A percentile compares a stretch with the other conserved stretches of the same genome.
Conservation (phyloP, 2,797 vertebrate genomes). For the Danio kyathit region DNA sequence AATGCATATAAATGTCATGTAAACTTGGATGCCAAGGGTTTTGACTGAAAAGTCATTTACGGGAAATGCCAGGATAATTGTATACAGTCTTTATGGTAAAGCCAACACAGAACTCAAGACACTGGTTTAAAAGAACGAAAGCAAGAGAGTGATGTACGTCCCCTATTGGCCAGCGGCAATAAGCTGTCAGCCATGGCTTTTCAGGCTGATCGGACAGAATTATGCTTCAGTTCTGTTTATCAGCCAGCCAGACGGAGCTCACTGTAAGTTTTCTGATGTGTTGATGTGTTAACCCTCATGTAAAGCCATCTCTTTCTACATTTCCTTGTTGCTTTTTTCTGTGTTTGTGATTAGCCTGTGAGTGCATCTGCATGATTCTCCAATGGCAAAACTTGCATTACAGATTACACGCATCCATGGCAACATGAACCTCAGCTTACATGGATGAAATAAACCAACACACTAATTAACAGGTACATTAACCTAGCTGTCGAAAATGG, state of each 20-base stretch:
- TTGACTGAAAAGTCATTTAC: neutral
- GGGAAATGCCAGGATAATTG: neutral
- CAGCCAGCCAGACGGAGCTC: conserved; percentile 19
- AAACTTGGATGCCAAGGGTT: too few relatives aligned
- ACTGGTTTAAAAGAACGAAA: conserved; percentile 1
- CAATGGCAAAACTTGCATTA: conserved; percentile 19
- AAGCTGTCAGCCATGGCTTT: conserved; percentile 36
- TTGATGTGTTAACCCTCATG: conserved; percentile 31
- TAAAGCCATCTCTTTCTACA: conserved; percentile 7
- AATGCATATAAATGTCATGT: too few relatives aligned
- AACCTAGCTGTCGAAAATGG: conserved; percentile 43
- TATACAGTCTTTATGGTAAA: conserved; percentile 18
- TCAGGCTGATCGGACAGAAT: conserved; percentile 72
- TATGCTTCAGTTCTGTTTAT: conserved; percentile 69
- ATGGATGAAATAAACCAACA: conserved; percentile 30
- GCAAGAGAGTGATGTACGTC: conserved; percentile 35
- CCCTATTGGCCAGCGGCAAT: conserved; percentile 29
- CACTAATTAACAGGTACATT: conserved; percentile 45
- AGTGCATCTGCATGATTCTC: neutral
- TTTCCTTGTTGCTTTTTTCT: conserved; percentile 25
- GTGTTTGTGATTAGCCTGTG: conserved; percentile 30
- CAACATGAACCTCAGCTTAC: conserved; percentile 26
- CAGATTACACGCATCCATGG: neutral
- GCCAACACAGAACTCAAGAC: neutral
- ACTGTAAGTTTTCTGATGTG: conserved; percentile 34